Evolutionary conservation across 2,888 invertebrate species (phyloP), one percentile per base, ranked within the genome.

Genomic region (Oeneis ivallda): DNA sequence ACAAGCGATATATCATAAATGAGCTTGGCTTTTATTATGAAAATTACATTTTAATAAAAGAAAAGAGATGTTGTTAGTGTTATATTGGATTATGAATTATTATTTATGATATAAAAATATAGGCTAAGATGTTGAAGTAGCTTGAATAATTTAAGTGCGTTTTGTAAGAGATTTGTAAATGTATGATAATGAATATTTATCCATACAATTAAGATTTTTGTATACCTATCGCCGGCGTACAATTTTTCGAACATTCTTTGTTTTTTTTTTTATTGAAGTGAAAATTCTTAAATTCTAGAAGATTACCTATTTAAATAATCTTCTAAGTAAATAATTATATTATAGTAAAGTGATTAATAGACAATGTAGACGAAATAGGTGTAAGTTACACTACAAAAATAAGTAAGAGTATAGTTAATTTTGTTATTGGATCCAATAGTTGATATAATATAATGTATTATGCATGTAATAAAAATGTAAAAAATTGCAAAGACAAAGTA

Each of bases 51-150:
- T 37, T 39, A 47, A 49, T n/a, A 50, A 41, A 17, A 50, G 5
- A 49, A 47, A 17, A 58, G 58, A 57, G 37, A 53, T 15, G 50
- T 59, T 62, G 50, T 66, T 64, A 52, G 58, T 60, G 54, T 56
- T 65, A 64, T 50, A 34, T 63, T 26, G 26, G 26, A 26, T 26
- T 47, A 17, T 41, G 4, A 37, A 8, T 37, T 37, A 37, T 37
- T 37, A 37, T 37, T 49, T 61, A 50, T 59, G 45, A 57, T 52
- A 59, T 43, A 59, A 37, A 61, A 37, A 26, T 32, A 15, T 67
- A 69, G 67, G 8, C 47, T 69, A 69, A 67, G 65, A 63, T 67
- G 69, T 69, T 69, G 56, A 67, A 69, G 65, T 69, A 69, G 67
- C 59, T 63, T 65, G 61, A 60, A 65, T 65, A 50, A 47, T 11